Evolutionary conservation across 2,797 vertebrate species (phyloP).

Genomic region (Trachops cirrhosus): DNA sequence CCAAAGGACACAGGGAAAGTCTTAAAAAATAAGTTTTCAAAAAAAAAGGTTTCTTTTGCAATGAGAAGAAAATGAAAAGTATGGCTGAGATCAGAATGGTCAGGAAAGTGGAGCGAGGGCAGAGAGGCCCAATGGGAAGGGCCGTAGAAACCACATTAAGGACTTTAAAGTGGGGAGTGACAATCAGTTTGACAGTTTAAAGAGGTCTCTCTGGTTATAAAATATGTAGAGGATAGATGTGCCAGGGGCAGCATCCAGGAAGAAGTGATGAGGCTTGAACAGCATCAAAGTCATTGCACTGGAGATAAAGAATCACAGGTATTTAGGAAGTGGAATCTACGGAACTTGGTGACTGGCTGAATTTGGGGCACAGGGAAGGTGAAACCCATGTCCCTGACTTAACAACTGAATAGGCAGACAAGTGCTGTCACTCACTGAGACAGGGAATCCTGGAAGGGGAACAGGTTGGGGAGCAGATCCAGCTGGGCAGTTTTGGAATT

Average conservation of each 20-base stretch:
- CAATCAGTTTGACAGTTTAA: neutral
- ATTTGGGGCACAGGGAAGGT: neutral
- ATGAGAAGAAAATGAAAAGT: neutral
- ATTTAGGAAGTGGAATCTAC: neutral
- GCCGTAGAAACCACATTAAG: neutral
- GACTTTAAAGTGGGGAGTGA: neutral
- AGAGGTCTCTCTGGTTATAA: constrained; percentile 19
- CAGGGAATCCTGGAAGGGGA: neutral
- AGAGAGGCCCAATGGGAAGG: neutral
- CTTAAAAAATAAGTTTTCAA: neutral
- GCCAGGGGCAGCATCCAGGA: neutral
- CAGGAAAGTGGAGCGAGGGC: neutral
- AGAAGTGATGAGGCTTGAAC: neutral
- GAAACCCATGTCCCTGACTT: neutral
- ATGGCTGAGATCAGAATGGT: neutral
- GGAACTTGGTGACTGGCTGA: neutral
- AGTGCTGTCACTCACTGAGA: neutral
- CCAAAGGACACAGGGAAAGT: constrained; percentile 5
- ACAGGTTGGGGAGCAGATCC: neutral
- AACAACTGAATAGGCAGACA: neutral
- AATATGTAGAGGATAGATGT: neutral
- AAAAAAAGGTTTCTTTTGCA: neutral
- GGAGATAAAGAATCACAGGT: neutral
- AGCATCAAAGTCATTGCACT: neutral
- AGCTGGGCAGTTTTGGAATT: neutral